phyloP scores from a whole-genome alignment of 1,140 invertebrate species.

The Calycopis cecrops region DNA sequence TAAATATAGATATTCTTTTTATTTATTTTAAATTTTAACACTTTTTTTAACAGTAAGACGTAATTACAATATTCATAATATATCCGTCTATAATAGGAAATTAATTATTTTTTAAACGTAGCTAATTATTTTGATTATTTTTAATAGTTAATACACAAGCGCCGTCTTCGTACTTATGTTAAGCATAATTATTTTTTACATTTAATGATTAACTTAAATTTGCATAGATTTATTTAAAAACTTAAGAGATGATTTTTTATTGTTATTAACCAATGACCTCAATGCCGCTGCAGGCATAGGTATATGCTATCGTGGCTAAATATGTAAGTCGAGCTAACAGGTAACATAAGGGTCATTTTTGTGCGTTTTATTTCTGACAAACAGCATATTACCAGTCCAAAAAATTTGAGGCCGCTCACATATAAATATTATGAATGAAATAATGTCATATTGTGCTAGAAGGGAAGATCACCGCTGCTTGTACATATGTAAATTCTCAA shows the following conservation, averaged over 20 bases:
- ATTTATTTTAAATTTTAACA: conserved; percentile 11
- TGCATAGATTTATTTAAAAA: conserved; percentile 1
- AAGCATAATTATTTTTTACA: background rate
- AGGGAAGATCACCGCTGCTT: background rate
- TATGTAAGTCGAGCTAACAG: background rate
- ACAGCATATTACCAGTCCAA: background rate
- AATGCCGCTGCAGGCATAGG: background rate
- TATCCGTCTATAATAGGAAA: conserved; percentile 9
- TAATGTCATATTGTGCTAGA: background rate
- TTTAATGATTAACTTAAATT: conserved; percentile 11
- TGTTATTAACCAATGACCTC: background rate
- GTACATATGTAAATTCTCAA: conserved; percentile 42
- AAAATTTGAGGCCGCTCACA: background rate
- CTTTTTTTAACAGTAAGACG: conserved; percentile 9
- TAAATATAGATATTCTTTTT: background rate
- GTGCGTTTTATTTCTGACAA: background rate
- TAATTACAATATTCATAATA: conserved; percentile 1
- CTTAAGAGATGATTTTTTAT: background rate
- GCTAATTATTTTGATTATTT: conserved; percentile 11
- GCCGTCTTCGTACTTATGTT: conserved; percentile 16
- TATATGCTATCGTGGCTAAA: background rate
- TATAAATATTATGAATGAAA: too few species aligned
- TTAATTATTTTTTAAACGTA: conserved; percentile 7
- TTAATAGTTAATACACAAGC: conserved; percentile 7
- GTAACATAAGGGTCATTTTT: too few species aligned